Percentiles rank a stretch among this genome's conserved stretches.
phyloP scores from a whole-genome alignment of 2,797 vertebrate species.

The Acrocephalus scirpaceus region DNA sequence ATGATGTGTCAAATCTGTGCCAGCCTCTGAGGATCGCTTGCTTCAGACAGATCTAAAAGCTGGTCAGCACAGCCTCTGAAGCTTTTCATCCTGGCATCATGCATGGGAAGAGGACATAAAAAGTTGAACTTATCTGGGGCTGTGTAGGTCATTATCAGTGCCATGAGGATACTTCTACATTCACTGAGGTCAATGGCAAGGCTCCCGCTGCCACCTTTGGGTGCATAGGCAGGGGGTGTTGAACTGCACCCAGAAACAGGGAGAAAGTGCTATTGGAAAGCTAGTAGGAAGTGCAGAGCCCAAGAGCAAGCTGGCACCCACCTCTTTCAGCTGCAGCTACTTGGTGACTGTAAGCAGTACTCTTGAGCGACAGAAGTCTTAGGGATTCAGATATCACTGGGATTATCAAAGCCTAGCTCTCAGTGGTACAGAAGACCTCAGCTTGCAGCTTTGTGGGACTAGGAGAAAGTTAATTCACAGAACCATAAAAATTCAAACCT shows the following conservation, averaged over 20 bases:
- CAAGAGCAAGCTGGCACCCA: background rate
- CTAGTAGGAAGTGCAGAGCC: background rate
- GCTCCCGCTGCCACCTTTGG: background rate
- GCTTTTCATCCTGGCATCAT: background rate
- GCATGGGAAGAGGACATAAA: background rate
- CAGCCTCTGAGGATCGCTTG: background rate
- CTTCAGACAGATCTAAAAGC: background rate
- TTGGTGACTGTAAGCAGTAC: background rate
- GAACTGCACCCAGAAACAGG: background rate
- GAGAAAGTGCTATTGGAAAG: background rate
- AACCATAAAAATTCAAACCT: conserved; percentile 16
- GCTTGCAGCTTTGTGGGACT: background rate
- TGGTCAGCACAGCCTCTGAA: background rate
- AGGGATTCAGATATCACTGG: background rate
- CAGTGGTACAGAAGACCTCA: background rate
- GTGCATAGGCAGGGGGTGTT: background rate
- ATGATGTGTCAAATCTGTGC: background rate
- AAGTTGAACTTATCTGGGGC: background rate
- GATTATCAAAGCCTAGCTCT: conserved; percentile 5
- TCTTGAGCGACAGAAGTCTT: background rate
- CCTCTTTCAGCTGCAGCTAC: background rate
- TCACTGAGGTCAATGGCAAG: background rate
- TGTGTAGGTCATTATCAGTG: background rate
- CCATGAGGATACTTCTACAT: background rate
- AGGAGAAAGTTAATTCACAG: background rate